Evolutionary conservation across 1,140 invertebrate species (phyloP), one percentile per base, ranked within the genome.

Genomic region (Ceratoteleas bidentatus): DNA sequence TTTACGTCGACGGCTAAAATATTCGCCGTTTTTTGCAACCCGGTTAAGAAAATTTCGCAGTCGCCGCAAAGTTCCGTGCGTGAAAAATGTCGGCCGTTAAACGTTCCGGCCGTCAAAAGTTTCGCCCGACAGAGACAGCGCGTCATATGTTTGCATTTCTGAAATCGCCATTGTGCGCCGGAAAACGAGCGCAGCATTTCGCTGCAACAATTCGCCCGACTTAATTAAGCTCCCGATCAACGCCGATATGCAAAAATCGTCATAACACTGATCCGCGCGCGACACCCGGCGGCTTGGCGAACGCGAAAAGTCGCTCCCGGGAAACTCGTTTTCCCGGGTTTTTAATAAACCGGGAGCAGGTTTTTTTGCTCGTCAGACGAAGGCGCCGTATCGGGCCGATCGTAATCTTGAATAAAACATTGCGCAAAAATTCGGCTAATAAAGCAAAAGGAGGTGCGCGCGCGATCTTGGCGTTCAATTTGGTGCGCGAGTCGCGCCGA

Each of bases 151-250:
- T 69, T 15, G 58, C 57, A 60, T 58, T 60, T 32, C 66, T 38
- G 15, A 58, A 47, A 57, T 57, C 32, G 40, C 13, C 38, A 64
- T 64, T 64, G 13, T 47, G n/a, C 24, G 60, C 53, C n/a, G 34
- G 60, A 70, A n/a, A n/a, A n/a, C n/a, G n/a, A n/a, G n/a, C n/a
- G n/a, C n/a, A 38, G 40, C 54, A 24, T 50, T 69, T 58, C 58
- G 50, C 43, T 53, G 57, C 47, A 66, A 66, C 52, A 66, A 66
- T 56, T 34, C 9, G n/a, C n/a, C 52, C 34, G 8, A 38, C 36
- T 56, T 56, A 66, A 66, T 66, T 66, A 56, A 68, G 49, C n/a
- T 57, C 57, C 33, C n/a, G 53, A 57, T 45, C 43, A 49, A 57
- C 14, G 36, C 40, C 43, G 45, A 32, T 47, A 32, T 49, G 24